A percentile compares a stretch with the other conserved stretches of the same genome.
These are phyloP conservation scores for Xestia rhomboidea DNA, from an alignment of 2,888 invertebrate genomes.

Conservation along the genomic window DNA sequence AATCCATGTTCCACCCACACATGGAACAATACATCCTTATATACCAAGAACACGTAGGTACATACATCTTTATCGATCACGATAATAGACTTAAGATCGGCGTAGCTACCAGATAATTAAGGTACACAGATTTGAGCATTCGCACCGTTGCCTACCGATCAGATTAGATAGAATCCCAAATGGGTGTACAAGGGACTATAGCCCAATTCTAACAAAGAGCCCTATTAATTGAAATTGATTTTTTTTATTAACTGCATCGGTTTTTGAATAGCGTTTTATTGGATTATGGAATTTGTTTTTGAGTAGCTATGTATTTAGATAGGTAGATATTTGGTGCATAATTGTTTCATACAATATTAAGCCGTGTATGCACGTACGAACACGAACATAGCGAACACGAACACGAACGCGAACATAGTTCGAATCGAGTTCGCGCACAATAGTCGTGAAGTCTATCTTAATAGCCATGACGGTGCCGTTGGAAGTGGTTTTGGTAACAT, in stretches of 20 bases:
- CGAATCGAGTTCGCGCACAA: too few species aligned
- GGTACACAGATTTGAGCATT: slow-evolving; percentile 55
- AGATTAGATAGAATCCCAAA: slow-evolving; percentile 64
- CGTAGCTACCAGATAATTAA: slow-evolving; percentile 60
- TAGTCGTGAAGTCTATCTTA: too few species aligned
- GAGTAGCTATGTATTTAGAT: neutral
- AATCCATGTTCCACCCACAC: neutral
- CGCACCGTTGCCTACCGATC: slow-evolving; percentile 53
- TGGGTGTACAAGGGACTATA: slow-evolving; percentile 54
- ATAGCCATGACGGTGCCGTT: too few species aligned
- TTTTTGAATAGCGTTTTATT: neutral
- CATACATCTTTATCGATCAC: slow-evolving; percentile 36
- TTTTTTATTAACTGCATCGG: slow-evolving; percentile 33
- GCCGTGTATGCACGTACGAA: too few species aligned
- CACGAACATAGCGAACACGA: too few species aligned
- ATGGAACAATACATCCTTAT: slow-evolving; percentile 1
- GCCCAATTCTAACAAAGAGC: slow-evolving; percentile 44
- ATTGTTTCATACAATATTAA: neutral
- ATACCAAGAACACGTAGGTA: neutral
- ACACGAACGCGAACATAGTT: too few species aligned
- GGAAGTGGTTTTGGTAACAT: too few species aligned
- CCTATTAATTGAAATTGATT: slow-evolving; percentile 50
- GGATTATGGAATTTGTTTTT: neutral
- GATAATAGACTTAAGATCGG: slow-evolving; percentile 53
- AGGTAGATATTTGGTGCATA: neutral